These are phyloP conservation scores for Drosophila pseudoananassae DNA, from an alignment of 1,140 invertebrate genomes.

Conservation along the genomic window DNA sequence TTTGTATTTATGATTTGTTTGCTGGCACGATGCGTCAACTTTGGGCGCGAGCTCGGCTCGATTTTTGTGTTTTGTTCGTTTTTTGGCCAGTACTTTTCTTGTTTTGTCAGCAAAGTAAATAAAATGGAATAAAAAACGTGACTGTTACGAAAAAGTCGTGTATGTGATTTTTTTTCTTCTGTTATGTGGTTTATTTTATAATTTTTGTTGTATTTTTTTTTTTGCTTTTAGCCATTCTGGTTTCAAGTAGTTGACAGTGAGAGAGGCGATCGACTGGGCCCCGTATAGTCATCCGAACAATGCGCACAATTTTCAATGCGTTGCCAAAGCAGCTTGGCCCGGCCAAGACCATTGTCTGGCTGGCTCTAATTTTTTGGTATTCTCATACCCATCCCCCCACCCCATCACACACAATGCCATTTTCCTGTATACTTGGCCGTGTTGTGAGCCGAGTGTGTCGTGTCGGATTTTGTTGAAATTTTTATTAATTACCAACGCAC, in stretches of 20 bases:
- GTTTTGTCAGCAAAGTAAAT: conserved; percentile 73
- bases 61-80: conserved; percentile 28
- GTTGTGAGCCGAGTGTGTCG: conserved; percentile 26
- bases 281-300: conserved; percentile 54
- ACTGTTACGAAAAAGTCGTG: conserved; percentile 78
- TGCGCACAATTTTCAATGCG: conserved; percentile 72
- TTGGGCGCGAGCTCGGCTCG: conserved; percentile 40
- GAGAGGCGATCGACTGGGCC: conserved; percentile 18
- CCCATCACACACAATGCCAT: conserved; percentile 5
- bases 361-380: conserved; percentile 39
- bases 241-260: conserved; percentile 65
- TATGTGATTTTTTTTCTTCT: conserved; percentile 63
- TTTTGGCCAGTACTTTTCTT: conserved; percentile 47
- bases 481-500: conserved; percentile 59
- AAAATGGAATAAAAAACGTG: conserved; percentile 74
- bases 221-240: conserved; percentile 28
- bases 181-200: conserved; percentile 46
- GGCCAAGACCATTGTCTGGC: conserved; percentile 46
- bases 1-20: conserved; percentile 59
- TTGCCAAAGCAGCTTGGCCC: conserved; percentile 47
- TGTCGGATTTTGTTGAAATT: conserved; percentile 52
- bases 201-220: conserved; percentile 1
- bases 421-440: conserved; percentile 9
- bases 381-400: conserved; percentile 20
- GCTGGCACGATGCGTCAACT: conserved; percentile 63